Evolutionary conservation across 1,140 invertebrate species (phyloP).

Genomic region (Drosophila micromelanica): DNA sequence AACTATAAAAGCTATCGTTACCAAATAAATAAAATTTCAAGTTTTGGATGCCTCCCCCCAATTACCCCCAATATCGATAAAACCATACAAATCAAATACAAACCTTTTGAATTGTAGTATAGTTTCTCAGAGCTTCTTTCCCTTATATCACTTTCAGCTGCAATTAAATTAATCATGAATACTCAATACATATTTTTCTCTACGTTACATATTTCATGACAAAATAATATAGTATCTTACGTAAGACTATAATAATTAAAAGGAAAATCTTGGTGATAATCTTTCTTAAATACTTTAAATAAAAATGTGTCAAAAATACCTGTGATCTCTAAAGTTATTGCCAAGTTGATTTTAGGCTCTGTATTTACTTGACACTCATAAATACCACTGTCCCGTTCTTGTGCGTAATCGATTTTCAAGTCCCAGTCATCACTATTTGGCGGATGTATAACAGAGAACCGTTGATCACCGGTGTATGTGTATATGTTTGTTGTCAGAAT

Average conservation of each 20-base stretch:
- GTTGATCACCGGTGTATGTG: constrained; percentile 94
- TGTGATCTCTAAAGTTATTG: constrained; percentile 91
- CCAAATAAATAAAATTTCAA: no score
- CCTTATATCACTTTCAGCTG: constrained; percentile 65
- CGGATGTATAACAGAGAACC: constrained; percentile 93
- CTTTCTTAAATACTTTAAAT: no score
- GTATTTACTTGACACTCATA: constrained; percentile 95
- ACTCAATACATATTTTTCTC: no score
- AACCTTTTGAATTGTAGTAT: constrained; percentile 77
- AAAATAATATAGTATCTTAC: no score
- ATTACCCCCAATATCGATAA: no score
- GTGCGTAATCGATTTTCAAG: constrained; percentile 94
- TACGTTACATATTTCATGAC: no score
- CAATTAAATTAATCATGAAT: constrained; percentile 13
- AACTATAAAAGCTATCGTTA: no score
- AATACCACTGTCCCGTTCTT: constrained; percentile 92
- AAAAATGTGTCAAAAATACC: constrained; percentile 85
- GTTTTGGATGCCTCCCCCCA: no score
- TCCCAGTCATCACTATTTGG: constrained; percentile 96
- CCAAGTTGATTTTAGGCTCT: constrained; percentile 93
- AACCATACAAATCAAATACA: no score
- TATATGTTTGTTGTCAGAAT: constrained; percentile 94
- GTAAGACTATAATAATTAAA: no score
- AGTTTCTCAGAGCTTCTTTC: constrained; percentile 57
- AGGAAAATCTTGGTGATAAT: no score